Evolutionary conservation across 2,888 invertebrate genomes (phyloP), one percentile per base, ranked within the genome.

Genomic region (Drosophila yooni): DNA sequence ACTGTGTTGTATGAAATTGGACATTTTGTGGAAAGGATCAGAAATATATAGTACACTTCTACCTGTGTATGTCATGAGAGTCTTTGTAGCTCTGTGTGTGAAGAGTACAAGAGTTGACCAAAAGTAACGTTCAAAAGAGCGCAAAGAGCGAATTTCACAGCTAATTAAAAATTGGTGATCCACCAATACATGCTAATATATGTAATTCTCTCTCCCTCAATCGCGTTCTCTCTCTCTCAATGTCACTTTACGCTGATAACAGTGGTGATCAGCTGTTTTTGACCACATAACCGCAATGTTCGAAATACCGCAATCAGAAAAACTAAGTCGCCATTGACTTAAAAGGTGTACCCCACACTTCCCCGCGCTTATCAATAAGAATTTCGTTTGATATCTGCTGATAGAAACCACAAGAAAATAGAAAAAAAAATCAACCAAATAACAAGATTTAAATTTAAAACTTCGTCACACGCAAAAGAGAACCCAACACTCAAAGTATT

Each of bases 391-490:
- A 67, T 74, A 76, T 70, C 77, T 67, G 61, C 70, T 77, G 70
- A 77, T 70, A 74, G 53, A 64, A 67, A 38, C 31, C 50, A 52
- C 46, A 60, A 40, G 27, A 43, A 15, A 48, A 38, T 21, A 33
- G 27, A 21, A 21, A n/a, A 21, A 25, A 13, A 8, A 4, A 48
- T 15, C 7, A 48, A 25, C 15, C 29, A 50, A 57, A 33, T 36
- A 43, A 34, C 43, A 59, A 61, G 74, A 74, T 70, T 74, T 77
- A 70, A 57, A 70, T 76, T 61, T 67, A 53, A 70, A 76, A 68
- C 62, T 64, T 40, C 29, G 65, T 58, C 61, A 67, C 31, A 59
- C 51, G 25, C 53, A 65, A 65, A 65, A 25, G 46, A 15, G 46
- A 70, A 40, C 57, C 27, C 29, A 60, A 36, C 31, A 60, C 25